Base-by-base conservation (phyloP, 2,113 vertebrate genomes). In the Nestor notabilis region DNA sequence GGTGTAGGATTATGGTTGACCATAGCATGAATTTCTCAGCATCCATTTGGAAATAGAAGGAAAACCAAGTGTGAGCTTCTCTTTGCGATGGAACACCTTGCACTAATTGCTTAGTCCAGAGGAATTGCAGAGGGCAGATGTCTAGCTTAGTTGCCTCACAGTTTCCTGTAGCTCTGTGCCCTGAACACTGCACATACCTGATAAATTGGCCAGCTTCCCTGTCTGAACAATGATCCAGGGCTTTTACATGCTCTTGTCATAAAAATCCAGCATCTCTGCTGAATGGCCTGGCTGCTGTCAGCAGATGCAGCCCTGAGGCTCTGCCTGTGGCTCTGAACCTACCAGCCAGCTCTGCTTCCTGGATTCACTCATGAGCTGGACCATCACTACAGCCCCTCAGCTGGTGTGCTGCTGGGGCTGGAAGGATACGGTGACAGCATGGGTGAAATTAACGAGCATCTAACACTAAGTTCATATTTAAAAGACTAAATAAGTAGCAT, bases 341-440 rank as follows among this genome's bases (percentile, higher is more conserved):
- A 11, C 14, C 0, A 0, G 33, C 25, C 43, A n/a, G 23, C 55
- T 63, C 25, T 0, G 23, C 13, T 28, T 12, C 24, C 53, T 23
- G 11, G 31, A 15, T 37, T 71, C 37, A 9, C 31, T 63, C 18
- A 3, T 17, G 61, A 53, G 17, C 20, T 33, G 27, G 13, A 55
- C 53, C 9, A 2, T 21, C 35, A 13, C 0, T 24, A 5, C 11
- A 41, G 46, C 3, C 20, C 46, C 55, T 76, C 63, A 43, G 43
- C 66, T 79, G n/a, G 7, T 44, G 31, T 49, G 31, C 44, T 39
- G 71, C 35, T 78, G 29, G 17, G 24, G 31, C 55, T 84, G 35
- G 50, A 77, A 56, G n/a, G n/a, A 20, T 8, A 20, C 4, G 3
- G 41, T 49, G n/a, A 66, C 17, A 37, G 29, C 21, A 11, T 3